Base-by-base conservation (phyloP, 2,797 vertebrate species). In the Anabas testudineus region DNA sequence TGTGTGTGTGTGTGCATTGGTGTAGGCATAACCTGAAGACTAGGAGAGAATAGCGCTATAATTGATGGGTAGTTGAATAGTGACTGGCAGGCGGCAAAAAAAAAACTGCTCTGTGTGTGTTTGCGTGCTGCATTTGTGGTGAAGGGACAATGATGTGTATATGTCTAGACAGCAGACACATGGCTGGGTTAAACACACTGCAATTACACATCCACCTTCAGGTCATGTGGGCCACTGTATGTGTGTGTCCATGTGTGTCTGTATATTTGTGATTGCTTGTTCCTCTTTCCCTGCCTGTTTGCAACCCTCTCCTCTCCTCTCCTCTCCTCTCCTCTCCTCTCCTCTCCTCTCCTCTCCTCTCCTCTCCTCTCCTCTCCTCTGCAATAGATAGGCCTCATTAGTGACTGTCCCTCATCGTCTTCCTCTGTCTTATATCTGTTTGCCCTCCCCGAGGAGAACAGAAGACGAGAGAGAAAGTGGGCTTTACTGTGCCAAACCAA, bases 201-300 rank as follows among this genome's bases (percentile, higher is more conserved):
- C 90, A 91, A 93, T 94, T 93, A 94, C 89, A 87, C 81, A 85
- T 82, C 81, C 82, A 87, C 85, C 90, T 91, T 76, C 80, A 71
- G 89, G 91, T 91, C 82, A 90, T 84, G 45, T 72, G 55, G 78
- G 84, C 49, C 76, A 77, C 66, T 85, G 56, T 68, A 42, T 89
- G 78, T 78, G 68, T 71, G 71, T 75, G 49, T 67, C 28, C 76
- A 51, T 63, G 22, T 82, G 73, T 79, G 57, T 74, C 43, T 57
- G 67, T 67, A 4, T 68, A 22, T 84, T 42, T 30, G 36, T 56
- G 49, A 64, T 36, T 71, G 37, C 69, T 21, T 56, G 37, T 37
- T 54, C 30, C 45, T 71, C 43, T 58, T 56, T 49, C 21, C 56
- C 30, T 52, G 56, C 21, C 22, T 67, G 60, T 76, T 76, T 73